A percentile compares a stretch with the other conserved stretches of the same genome.
Conservation (phyloP, 2,113 vertebrate genomes). For the Paradoxurus hermaphroditus region DNA sequence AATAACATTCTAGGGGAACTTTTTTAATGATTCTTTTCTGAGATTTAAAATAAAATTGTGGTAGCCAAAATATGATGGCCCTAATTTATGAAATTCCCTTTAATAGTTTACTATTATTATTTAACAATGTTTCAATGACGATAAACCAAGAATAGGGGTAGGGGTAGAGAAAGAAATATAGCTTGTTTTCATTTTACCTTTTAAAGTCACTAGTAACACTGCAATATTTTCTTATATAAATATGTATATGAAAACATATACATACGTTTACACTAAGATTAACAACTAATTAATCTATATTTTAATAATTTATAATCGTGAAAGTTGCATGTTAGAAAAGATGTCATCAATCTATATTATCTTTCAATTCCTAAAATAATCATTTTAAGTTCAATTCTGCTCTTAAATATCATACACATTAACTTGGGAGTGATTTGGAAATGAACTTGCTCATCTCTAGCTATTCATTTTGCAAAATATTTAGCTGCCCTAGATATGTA, state of each 20-base stretch:
- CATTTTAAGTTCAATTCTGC: neutral
- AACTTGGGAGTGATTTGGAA: slow-evolving; percentile 8
- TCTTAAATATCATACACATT: neutral
- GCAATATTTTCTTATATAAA: neutral
- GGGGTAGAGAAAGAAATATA: neutral
- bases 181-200: neutral
- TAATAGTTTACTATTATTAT: neutral
- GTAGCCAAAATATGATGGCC: neutral
- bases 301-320: neutral
- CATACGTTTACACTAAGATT: neutral
- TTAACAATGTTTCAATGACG: neutral
- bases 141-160: neutral
- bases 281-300: neutral
- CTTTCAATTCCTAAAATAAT: slow-evolving; percentile 6
- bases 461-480: neutral
- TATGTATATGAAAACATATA: neutral
- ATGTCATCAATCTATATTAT: neutral
- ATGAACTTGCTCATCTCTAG: neutral
- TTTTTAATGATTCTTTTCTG: too few species aligned
- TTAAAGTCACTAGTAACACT: neutral
- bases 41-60: neutral
- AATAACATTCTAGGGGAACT: too few species aligned
- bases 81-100: neutral
- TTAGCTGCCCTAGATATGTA: neutral
- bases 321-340: neutral